Base-by-base conservation (phyloP, 2,888 invertebrate species). In the Eupsilia transversa region DNA sequence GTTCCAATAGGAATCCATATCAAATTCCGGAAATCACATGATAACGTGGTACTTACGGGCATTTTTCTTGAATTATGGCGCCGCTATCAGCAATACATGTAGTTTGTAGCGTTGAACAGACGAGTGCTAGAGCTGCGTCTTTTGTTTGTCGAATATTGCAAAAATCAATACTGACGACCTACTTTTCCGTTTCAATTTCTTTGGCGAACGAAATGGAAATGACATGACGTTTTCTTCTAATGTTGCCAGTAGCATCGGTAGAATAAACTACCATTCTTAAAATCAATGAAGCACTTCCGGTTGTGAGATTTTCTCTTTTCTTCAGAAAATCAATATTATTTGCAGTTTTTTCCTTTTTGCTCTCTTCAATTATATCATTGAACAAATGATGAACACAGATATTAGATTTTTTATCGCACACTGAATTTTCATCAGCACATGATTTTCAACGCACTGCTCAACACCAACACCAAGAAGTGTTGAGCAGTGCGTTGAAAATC, bases 141-240 rank as follows among this genome's bases (percentile, higher is more conserved):
- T 88, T 93, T 94, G 93, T 93, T 92, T 90, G 92, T 87, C 88
- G 90, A 92, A 91, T 92, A 91, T 89, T 92, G 87, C 87, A 93
- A 95, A 95, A 96, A 95, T 95, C 95, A 94, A 95, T 95, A 94
- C 88, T 86, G 91, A 87, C 93, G 94, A 95, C 95, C 95, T 94
- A 95, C 91, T 94, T 94, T 93, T 88, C 90, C 89, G 89, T 89
- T 90, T 90, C 90, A 87, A 90, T 90, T 90, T 91, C 91, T 88
- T 88, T 79, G 74, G 64, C 77, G 80, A 91, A 90, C 92, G 91
- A 90, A 92, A 91, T 89, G 84, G 90, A 90, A 90, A 88, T 91
- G 92, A 91, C 91, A 88, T 92, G 92, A 92, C 91, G 86, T 91
- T 90, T 87, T 75, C 66, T 23, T 81, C 68, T 17, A 86, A 83